phyloP scores from a whole-genome alignment of 1,140 invertebrate species.

The Homarus americanus region DNA sequence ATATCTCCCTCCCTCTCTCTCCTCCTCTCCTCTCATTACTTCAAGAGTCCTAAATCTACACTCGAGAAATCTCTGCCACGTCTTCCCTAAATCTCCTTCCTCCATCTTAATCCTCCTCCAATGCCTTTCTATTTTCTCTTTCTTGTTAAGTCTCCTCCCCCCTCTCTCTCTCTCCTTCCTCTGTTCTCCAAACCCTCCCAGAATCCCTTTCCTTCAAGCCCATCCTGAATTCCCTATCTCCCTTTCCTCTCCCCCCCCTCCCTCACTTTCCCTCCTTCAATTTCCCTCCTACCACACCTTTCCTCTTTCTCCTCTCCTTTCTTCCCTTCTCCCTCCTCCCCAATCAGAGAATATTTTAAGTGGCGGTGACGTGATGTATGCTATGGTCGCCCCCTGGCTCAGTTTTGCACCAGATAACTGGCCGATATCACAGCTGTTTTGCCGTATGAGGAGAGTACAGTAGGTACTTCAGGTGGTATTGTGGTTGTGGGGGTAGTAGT shows the following conservation, averaged over 20 bases:
- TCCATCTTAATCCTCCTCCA: no score
- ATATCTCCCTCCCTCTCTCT: not conserved
- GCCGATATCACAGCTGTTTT: not conserved
- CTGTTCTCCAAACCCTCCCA: no score
- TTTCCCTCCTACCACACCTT: not conserved
- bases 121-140: no score
- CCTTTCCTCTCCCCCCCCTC: not conserved
- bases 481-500: not conserved
- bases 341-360: no score
- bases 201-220: no score
- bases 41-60: not conserved
- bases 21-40: not conserved
- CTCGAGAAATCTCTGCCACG: no score
- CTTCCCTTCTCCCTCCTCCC: not conserved
- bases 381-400: not conserved
- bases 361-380: no score
- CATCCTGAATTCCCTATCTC: no score
- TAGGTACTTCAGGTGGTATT: not conserved
- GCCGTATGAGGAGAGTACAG: not conserved
- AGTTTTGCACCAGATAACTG: not conserved
- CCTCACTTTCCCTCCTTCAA: not conserved
- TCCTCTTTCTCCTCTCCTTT: not conserved
- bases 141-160: no score
- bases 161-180: no score
- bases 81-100: no score